These are phyloP conservation scores for Drosophila pruinosa DNA, from an alignment of 1,140 invertebrate species.

Conservation along the genomic window DNA sequence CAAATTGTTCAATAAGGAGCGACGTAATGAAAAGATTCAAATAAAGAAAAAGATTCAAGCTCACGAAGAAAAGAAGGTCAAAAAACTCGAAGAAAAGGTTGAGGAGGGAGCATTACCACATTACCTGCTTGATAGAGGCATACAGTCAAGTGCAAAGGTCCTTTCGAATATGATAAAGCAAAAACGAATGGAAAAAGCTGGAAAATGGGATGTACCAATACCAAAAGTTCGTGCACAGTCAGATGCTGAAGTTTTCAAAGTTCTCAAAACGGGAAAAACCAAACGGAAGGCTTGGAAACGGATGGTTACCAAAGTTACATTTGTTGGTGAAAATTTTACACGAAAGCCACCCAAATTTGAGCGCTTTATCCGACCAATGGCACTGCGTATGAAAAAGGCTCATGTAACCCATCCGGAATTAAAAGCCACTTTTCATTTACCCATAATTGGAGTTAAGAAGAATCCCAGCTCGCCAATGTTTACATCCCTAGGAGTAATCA, in stretches of 20 bases:
- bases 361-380: conserved; percentile 99
- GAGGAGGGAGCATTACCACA: conserved; percentile 96
- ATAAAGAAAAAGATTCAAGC: conserved; percentile 99
- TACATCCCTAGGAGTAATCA: conserved; percentile 98
- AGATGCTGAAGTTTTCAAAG: conserved; percentile 99
- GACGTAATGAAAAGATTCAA: conserved; percentile 98
- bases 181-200: conserved; percentile 99
- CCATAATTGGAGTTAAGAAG: conserved; percentile 99
- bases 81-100: conserved; percentile 92
- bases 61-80: conserved; percentile 95
- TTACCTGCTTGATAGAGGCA: conserved; percentile 98
- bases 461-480: conserved; percentile 99
- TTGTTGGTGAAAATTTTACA: conserved; percentile 99
- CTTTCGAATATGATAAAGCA: conserved; percentile 99
- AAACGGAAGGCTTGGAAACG: conserved; percentile 99
- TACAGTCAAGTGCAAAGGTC: conserved; percentile 96
- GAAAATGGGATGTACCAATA: conserved; percentile 99
- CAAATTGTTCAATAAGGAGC: conserved; percentile 98
- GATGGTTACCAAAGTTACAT: conserved; percentile 99
- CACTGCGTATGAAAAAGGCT: conserved; percentile 96
- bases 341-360: conserved; percentile 99
- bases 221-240: conserved; percentile 98
- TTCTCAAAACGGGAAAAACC: conserved; percentile 96
- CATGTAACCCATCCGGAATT: conserved; percentile 99
- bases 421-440: conserved; percentile 99